phyloP scores from a whole-genome alignment of 2,888 invertebrate genomes.

The Tubulanus polymorphus region DNA sequence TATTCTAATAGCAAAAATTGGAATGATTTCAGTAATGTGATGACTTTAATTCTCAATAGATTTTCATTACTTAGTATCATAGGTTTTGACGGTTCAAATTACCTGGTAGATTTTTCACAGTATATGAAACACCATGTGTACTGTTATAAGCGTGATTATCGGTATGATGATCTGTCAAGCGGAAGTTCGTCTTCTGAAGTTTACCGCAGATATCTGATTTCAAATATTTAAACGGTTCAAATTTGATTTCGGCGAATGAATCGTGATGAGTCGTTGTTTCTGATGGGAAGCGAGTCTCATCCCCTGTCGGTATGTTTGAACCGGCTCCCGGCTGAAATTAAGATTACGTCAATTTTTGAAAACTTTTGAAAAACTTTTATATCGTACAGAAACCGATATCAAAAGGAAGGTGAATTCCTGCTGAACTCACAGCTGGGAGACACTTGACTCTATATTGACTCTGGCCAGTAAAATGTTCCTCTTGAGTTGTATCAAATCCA shows the following conservation, averaged over 20 bases:
- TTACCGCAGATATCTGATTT: slow-evolving; percentile 27
- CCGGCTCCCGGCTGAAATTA: slow-evolving; percentile 34
- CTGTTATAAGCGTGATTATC: slow-evolving; percentile 37
- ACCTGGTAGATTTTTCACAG: too few species aligned
- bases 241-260: slow-evolving; percentile 24
- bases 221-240: slow-evolving; percentile 23
- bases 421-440: slow-evolving; percentile 34
- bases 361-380: not conserved
- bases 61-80: not conserved
- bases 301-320: slow-evolving; percentile 42
- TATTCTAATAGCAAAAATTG: not conserved
- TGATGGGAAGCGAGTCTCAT: slow-evolving; percentile 30
- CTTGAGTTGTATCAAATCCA: slow-evolving; percentile 36
- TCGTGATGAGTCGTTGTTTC: slow-evolving; percentile 33
- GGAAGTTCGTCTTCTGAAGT: slow-evolving; percentile 38
- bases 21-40: too few species aligned
- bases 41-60: not conserved
- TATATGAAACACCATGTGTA: slow-evolving; percentile 12
- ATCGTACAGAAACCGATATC: not conserved
- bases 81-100: not conserved
- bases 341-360: not conserved
- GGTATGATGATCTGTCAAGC: slow-evolving; percentile 35
- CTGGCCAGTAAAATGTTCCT: slow-evolving; percentile 31
- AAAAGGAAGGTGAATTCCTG: not conserved
- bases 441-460: slow-evolving; percentile 28